Evolutionary conservation across 2,113 vertebrate species (phyloP).

Genomic region (Ctenomys sociabilis): DNA sequence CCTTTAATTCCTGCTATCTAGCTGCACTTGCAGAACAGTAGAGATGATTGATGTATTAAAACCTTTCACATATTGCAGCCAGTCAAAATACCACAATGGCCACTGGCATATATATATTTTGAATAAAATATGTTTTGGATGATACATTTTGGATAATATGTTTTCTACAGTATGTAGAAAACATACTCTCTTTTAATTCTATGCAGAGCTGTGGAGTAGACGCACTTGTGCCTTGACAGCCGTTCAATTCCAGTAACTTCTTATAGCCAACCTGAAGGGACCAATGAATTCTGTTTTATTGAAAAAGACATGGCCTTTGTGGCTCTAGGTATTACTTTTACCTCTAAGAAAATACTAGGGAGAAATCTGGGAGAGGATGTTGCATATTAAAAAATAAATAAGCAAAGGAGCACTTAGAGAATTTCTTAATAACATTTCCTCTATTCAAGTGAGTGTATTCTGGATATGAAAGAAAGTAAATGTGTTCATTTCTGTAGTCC

Average conservation of each 20-base stretch:
- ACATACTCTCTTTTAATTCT: not conserved
- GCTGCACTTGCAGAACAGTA: not conserved
- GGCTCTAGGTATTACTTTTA: not conserved
- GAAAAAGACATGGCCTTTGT: conserved; percentile 5
- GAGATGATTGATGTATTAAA: not conserved
- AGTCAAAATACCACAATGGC: not conserved
- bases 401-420: not conserved
- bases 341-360: not conserved
- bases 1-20: not conserved
- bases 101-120: not conserved
- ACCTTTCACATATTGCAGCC: not conserved
- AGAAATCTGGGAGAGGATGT: not conserved
- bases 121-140: not conserved
- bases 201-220: not conserved
- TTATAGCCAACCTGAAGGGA: not conserved
- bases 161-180: not conserved
- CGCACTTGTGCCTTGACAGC: not conserved
- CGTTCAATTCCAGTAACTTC: not conserved
- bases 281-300: conserved; percentile 4
- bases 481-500: not conserved
- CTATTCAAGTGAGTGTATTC: not conserved
- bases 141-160: not conserved
- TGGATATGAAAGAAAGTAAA: not conserved
- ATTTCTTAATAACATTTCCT: not conserved
- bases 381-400: not conserved